phyloP scores from a whole-genome alignment of 2,113 vertebrate genomes.

The Brachyhypopomus occidentalis region DNA sequence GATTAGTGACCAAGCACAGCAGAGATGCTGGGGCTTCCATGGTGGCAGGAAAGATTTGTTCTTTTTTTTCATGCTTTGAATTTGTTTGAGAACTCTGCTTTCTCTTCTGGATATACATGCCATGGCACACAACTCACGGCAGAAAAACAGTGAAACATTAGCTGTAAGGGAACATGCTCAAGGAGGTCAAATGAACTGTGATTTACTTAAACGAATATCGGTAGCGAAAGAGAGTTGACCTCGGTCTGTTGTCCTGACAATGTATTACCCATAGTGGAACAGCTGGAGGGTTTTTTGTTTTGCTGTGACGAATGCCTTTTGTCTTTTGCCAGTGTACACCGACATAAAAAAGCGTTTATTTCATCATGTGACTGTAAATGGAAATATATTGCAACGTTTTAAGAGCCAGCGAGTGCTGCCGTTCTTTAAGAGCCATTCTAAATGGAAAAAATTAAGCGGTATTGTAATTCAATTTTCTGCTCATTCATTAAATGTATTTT shows the following conservation, averaged over 20 bases:
- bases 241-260: slow-evolving; percentile 57
- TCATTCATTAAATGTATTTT: slow-evolving; percentile 67
- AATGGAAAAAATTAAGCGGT: slow-evolving; percentile 55
- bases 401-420: slow-evolving; percentile 41
- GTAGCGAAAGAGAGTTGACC: slow-evolving; percentile 54
- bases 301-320: slow-evolving; percentile 53
- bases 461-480: slow-evolving; percentile 61
- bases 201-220: slow-evolving; percentile 56
- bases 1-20: slow-evolving; percentile 16
- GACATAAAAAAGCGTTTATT: slow-evolving; percentile 63
- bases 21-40: slow-evolving; percentile 5
- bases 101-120: not conserved
- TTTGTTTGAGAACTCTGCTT: not conserved
- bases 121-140: slow-evolving; percentile 24
- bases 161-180: slow-evolving; percentile 30
- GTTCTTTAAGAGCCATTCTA: slow-evolving; percentile 46
- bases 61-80: not conserved
- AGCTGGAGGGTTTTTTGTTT: slow-evolving; percentile 52
- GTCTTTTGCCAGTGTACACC: slow-evolving; percentile 50
- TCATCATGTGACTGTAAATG: slow-evolving; percentile 58
- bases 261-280: slow-evolving; percentile 51
- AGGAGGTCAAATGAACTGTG: slow-evolving; percentile 29
- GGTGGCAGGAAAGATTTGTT: slow-evolving; percentile 29
- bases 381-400: slow-evolving; percentile 56
- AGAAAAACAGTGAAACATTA: slow-evolving; percentile 40